Conservation (phyloP, 2,113 vertebrate species). For the Rhineura floridana region DNA sequence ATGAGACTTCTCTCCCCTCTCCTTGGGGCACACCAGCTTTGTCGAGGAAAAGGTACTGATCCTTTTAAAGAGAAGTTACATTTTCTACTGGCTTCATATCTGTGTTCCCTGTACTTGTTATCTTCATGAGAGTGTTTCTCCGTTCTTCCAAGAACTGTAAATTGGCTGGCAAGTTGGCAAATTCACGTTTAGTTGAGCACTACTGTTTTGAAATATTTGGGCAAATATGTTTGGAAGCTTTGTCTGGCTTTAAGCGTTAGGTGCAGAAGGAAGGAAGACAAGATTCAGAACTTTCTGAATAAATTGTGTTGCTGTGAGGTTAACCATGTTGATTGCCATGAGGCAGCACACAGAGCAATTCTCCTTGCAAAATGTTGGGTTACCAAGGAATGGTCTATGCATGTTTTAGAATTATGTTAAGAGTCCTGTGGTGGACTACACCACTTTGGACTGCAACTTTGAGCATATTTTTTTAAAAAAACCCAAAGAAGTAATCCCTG, state of each 20-base stretch:
- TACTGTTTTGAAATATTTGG: not conserved
- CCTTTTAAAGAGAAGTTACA: constrained; percentile 65
- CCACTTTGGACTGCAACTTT: not conserved
- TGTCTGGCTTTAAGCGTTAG: not conserved
- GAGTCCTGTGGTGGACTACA: not conserved
- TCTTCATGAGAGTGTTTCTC: not conserved
- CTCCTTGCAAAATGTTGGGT: not conserved
- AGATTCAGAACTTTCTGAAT: not conserved
- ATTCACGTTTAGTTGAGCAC: not conserved
- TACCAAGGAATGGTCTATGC: not conserved
- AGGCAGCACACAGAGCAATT: not conserved
- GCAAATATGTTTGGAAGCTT: not conserved
- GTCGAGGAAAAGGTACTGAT: constrained; percentile 97
- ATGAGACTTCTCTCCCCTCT: constrained; percentile 98
- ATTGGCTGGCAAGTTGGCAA: not conserved
- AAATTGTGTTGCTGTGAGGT: not conserved
- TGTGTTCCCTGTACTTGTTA: constrained; percentile 35
- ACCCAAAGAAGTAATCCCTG: too few relatives aligned
- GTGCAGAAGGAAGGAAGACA: not conserved
- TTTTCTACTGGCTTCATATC: constrained; percentile 40
- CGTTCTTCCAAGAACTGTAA: not conserved
- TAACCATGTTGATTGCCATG: not conserved
- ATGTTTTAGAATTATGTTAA: too few relatives aligned
- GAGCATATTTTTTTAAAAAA: not conserved
- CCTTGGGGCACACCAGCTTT: constrained; percentile 99